Percentiles rank a stretch among this genome's conserved stretches.
Evolutionary conservation across 2,888 invertebrate species (phyloP).

Genomic region (Creontiades dilutus): DNA sequence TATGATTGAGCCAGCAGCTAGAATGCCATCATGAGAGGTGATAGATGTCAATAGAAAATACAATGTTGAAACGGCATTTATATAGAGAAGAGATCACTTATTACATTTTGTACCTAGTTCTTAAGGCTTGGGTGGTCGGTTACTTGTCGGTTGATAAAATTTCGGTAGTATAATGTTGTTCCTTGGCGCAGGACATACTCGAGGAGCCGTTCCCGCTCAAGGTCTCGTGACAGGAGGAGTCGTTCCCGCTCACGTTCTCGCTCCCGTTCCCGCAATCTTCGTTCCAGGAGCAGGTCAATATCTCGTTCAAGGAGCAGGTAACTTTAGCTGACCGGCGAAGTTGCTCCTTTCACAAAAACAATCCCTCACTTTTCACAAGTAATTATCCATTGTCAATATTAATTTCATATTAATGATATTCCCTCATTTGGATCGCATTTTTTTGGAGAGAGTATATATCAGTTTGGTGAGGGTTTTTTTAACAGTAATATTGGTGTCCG

Average conservation of each 20-base stretch:
- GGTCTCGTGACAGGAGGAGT: conserved; percentile 77
- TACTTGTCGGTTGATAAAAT: not conserved
- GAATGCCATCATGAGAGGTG: too few species aligned
- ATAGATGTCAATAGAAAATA: too few species aligned
- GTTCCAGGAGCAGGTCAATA: conserved; percentile 73
- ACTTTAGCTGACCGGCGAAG: conserved; percentile 38
- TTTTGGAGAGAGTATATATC: not conserved
- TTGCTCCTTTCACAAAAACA: conserved; percentile 23
- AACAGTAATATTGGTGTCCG: too few species aligned
- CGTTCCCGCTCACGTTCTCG: conserved; percentile 78
- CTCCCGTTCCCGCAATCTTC: conserved; percentile 77
- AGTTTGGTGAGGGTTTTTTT: not conserved
- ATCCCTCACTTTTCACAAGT: conserved; percentile 4
- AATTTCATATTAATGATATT: not conserved
- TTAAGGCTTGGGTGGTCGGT: not conserved
- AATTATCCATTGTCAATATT: conserved; percentile 29
- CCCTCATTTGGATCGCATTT: conserved; percentile 1
- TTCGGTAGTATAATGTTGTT: not conserved
- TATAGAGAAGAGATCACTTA: too few species aligned
- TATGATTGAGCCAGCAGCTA: too few species aligned
- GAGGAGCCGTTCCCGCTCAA: conserved; percentile 74
- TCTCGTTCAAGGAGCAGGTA: conserved; percentile 68
- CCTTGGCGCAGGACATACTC: conserved; percentile 72
- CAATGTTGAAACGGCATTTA: too few species aligned
- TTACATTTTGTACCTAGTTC: too few species aligned